These are phyloP conservation scores for Apeltes quadracus DNA, from an alignment of 2,113 vertebrate species.

Conservation along the genomic window DNA sequence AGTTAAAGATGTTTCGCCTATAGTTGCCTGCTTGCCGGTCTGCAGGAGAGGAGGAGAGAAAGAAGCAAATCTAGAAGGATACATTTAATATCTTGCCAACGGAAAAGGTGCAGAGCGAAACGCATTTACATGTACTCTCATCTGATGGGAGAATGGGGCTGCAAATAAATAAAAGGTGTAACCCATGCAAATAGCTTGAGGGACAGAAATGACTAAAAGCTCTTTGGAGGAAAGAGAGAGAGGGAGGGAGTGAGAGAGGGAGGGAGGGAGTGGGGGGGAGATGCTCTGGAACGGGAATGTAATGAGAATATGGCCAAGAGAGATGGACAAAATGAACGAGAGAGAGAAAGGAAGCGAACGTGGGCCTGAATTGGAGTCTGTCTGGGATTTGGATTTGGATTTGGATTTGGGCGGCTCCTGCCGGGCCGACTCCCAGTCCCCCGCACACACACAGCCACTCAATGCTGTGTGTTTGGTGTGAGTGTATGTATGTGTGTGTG, in stretches of 20 bases:
- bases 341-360: constrained; percentile 24
- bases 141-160: constrained; percentile 27
- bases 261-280: constrained; percentile 25
- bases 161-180: constrained; percentile 34
- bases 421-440: constrained; percentile 59
- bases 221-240: constrained; percentile 43
- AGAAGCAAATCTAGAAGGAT: background rate
- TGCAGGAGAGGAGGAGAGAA: background rate
- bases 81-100: constrained; percentile 53
- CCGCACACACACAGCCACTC: constrained; percentile 14
- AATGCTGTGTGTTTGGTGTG: constrained; percentile 14
- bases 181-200: constrained; percentile 49
- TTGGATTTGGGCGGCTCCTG: constrained; percentile 56
- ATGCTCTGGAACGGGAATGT: constrained; percentile 43
- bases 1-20: constrained; percentile 41
- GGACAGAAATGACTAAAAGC: constrained; percentile 55
- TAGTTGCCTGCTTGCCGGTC: constrained; percentile 19
- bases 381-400: constrained; percentile 69
- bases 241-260: background rate
- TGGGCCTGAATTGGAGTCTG: constrained; percentile 54
- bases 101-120: constrained; percentile 24
- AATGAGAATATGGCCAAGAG: constrained; percentile 55
- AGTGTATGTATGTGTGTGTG: constrained; percentile 5
- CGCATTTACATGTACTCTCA: constrained; percentile 30
- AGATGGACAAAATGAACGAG: constrained; percentile 13